Evolutionary conservation across 2,113 vertebrate genomes (phyloP), one percentile per base, ranked within the genome.

Genomic region (Falcunculus frontatus): DNA sequence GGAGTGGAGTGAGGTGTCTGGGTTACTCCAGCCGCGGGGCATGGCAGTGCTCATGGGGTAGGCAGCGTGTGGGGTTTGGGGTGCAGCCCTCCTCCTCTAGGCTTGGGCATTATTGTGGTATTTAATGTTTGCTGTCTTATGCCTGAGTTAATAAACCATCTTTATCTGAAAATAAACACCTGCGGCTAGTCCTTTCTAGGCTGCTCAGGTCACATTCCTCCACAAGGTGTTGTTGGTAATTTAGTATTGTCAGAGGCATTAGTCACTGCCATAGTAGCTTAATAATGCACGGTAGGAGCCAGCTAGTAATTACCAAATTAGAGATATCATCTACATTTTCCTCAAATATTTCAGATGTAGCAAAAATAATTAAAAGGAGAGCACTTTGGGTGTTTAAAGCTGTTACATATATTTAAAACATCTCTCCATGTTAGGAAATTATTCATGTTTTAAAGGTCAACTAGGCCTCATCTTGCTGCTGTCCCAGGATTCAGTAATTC

Each of bases 261-360:
- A 93, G 90, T 97, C 93, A 94, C 86, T 89, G 88, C 83, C 30
- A 29, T 22, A 80, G 90, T 53, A 67, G 68, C 65, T 96, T 92
- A 81, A 86, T 88, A 96, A 93, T 53, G 67, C 8, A 0, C 2
- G 0, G 32, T 68, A 84, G 83, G 77, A 96, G 76, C 92, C 92
- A 95, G 83, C 88, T 92, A 86, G 86, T 96, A 96, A 95, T 96
- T 94, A 95, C 93, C 83, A 87, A 89, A 95, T 85, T 90, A 75
- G 84, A 93, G 83, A 68, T 75, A 96, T 37, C 9, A 2, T 88
- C 87, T 70, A 56, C 27, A 26, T 94, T 96, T 96, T 60, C 88
- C 80, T 81, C 76, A 81, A 39, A n/a, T 90, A 84, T 64, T 94
- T 94, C 60, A 64, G n/a, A 75, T 32, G n/a, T 73, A 84, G 73